Evolutionary conservation across 1,140 invertebrate species (phyloP).

Genomic region (Nebria ingens): DNA sequence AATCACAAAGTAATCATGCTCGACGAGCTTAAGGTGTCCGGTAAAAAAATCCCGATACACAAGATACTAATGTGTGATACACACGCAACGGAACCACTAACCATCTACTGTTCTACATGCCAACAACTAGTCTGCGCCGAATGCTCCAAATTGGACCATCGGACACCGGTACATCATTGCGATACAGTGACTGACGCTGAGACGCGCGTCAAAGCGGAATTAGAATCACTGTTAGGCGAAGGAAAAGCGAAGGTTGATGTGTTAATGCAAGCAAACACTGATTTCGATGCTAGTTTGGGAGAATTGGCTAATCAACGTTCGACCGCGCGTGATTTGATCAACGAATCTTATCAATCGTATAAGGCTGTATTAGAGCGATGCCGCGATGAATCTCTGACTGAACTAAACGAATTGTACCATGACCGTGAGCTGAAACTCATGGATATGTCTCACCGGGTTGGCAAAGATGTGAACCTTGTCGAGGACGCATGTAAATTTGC

Average conservation of each 20-base stretch:
- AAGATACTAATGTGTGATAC: constrained; percentile 70
- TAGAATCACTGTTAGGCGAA: constrained; percentile 59
- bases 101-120: constrained; percentile 73
- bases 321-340: constrained; percentile 71
- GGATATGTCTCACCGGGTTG: constrained; percentile 72
- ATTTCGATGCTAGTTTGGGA: constrained; percentile 65
- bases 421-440: constrained; percentile 77
- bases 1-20: constrained; percentile 81
- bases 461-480: constrained; percentile 44
- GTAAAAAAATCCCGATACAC: constrained; percentile 62
- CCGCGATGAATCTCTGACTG: constrained; percentile 60
- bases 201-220: constrained; percentile 60
- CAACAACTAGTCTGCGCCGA: constrained; percentile 74
- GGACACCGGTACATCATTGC: constrained; percentile 66
- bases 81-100: constrained; percentile 66
- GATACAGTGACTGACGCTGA: constrained; percentile 66
- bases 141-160: constrained; percentile 68
- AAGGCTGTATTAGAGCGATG: constrained; percentile 71
- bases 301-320: constrained; percentile 78
- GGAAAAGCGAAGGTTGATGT: constrained; percentile 59
- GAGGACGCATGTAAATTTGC: constrained; percentile 79
- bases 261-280: constrained; percentile 61
- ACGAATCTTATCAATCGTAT: constrained; percentile 74
- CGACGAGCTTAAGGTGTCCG: constrained; percentile 70
- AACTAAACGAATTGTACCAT: constrained; percentile 70